Conservation (phyloP, 92 coral and sea anemone species). For the Parazoanthus atlanticus region DNA sequence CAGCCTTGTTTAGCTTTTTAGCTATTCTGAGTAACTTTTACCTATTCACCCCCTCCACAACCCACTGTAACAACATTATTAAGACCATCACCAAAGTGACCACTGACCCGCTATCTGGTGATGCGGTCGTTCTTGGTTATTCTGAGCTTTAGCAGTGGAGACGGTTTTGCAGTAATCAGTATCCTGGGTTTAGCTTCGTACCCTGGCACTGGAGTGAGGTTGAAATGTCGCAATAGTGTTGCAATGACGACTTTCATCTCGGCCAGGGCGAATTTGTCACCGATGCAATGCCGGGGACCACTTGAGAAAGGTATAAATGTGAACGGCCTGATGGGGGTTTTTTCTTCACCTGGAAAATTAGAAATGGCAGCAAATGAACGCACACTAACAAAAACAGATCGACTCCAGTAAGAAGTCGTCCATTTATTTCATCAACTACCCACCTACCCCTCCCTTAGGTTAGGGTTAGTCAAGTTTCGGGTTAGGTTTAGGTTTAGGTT, state of each 20-base stretch:
- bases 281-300: slow-evolving; percentile 77
- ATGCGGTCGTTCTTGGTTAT: background rate
- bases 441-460: too few species aligned
- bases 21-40: too few species aligned
- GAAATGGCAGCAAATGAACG: too few species aligned
- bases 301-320: slow-evolving; percentile 66
- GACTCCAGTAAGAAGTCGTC: too few species aligned
- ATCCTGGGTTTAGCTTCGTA: slow-evolving; percentile 45
- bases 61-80: background rate
- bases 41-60: too few species aligned
- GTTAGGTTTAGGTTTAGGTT: too few species aligned
- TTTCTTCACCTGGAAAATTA: slow-evolving; percentile 42
- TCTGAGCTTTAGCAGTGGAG: slow-evolving; percentile 55
- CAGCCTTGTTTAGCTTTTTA: too few species aligned
- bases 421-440: too few species aligned
- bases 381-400: too few species aligned
- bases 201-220: slow-evolving; percentile 65
- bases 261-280: slow-evolving; percentile 70
- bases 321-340: slow-evolving; percentile 46
- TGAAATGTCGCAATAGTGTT: slow-evolving; percentile 53
- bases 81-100: background rate
- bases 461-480: too few species aligned
- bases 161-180: slow-evolving; percentile 50
- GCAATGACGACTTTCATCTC: slow-evolving; percentile 67
- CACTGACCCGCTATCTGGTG: background rate